Evolutionary conservation across 2,797 vertebrate species (phyloP).

Genomic region (Rhinoraja longicauda): DNA sequence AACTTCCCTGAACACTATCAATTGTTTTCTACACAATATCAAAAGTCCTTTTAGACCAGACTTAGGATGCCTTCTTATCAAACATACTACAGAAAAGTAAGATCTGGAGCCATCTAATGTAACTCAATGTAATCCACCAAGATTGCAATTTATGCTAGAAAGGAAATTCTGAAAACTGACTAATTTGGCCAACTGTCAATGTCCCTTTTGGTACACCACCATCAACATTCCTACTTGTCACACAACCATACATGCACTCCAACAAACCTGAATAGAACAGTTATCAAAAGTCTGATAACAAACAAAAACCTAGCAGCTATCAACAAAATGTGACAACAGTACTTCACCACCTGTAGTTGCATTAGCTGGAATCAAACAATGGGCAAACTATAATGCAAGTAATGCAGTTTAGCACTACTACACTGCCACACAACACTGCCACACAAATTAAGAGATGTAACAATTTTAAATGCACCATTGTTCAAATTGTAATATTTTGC

Average conservation of each 20-base stretch:
- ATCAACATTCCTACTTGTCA: not conserved
- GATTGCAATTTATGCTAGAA: not conserved
- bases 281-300: not conserved
- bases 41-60: not conserved
- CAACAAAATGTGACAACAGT: not conserved
- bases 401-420: not conserved
- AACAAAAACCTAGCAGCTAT: not conserved
- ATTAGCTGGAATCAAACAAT: not conserved
- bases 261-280: too few relatives aligned
- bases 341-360: not conserved
- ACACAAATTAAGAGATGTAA: not conserved
- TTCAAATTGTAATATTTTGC: not conserved
- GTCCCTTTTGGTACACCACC: not conserved
- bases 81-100: not conserved
- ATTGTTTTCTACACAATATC: not conserved
- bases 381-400: not conserved
- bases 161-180: not conserved
- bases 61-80: not conserved
- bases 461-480: too few relatives aligned
- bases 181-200: not conserved
- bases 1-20: too few relatives aligned
- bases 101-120: not conserved
- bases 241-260: too few relatives aligned
- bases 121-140: not conserved
- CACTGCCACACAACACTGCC: not conserved